phyloP scores from a whole-genome alignment of 2,797 vertebrate species.

The Agapornis canus region DNA sequence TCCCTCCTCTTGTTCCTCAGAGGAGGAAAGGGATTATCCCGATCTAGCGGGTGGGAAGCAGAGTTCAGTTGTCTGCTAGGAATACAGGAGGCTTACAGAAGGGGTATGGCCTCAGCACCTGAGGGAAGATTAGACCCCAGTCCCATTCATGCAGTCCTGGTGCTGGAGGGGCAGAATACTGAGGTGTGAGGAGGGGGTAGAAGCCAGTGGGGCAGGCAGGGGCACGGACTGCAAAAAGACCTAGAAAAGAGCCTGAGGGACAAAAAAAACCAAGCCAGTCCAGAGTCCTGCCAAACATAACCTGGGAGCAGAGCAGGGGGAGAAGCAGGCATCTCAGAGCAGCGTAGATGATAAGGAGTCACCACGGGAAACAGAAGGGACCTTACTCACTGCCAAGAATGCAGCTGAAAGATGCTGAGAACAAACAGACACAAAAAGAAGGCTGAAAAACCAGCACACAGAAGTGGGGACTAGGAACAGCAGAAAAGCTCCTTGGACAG shows the following conservation, averaged over 20 bases:
- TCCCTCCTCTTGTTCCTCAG: background rate
- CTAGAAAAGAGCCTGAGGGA: background rate
- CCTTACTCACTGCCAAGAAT: background rate
- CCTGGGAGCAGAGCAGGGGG: background rate
- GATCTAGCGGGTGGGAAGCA: background rate
- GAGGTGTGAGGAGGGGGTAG: background rate
- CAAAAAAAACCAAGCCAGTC: background rate
- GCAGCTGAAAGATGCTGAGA: background rate
- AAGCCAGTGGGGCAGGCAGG: background rate
- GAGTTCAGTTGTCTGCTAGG: background rate
- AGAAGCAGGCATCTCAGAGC: background rate
- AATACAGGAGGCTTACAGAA: background rate
- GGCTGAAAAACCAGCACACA: background rate
- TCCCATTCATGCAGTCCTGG: background rate
- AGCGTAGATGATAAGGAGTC: background rate
- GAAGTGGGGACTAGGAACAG: background rate
- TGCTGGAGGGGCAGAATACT: background rate
- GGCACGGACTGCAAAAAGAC: background rate
- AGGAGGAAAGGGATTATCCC: background rate
- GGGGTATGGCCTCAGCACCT: background rate
- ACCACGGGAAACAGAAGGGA: background rate
- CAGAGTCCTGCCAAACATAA: background rate
- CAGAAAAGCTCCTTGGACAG: background rate
- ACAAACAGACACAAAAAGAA: background rate
- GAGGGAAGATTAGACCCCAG: background rate